Base-by-base conservation (phyloP, 2,888 invertebrate genomes). In the Chymomyza caudatula region DNA sequence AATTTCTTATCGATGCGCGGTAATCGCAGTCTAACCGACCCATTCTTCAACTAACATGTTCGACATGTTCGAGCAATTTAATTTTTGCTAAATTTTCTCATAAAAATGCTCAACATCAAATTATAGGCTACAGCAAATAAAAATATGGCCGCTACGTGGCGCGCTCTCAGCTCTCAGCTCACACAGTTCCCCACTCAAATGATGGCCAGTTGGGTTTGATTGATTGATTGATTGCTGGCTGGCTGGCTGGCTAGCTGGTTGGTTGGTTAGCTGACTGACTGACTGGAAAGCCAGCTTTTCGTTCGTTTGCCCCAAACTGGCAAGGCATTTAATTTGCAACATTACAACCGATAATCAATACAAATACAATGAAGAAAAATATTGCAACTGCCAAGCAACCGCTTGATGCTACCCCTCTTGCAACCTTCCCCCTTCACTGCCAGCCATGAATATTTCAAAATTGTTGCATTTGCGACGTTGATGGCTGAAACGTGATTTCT, bases 331-430 rank as follows among this genome's bases (percentile, higher is more conserved):
- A 88, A 88, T 88, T 88, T 88, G 87, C 88, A 87, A 81, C 85
- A 87, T 85, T 88, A 82, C 87, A 88, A 88, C 88, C 88, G 87
- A 76, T 85, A 88, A 87, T 88, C 88, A 88, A 81, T 84, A 86
- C 84, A 84, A 88, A 81, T 84, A 86, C 84, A 84, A 86, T 76
- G 77, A 84, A 76, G 76, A 76, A 37, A 37, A 77, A 80, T 81
- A 84, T 78, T 84, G 74, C 75, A 70, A 77, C 65, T 64, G 63
- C 63, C 64, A 65, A 62, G 56, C 17, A 19, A 20, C 8, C 17
- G 20, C 20, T 22, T 20, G 13, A 51, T 19, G 19, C 51, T 13
- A 11, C 20, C 13, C 2, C 49, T 4, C 15, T 49, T 5, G 4
- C 29, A 11, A 11, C 11, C 29, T 37, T 11, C 3, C 47, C 17